Conservation (phyloP, 1,140 invertebrate species). For the Sitobion miscanthi region DNA sequence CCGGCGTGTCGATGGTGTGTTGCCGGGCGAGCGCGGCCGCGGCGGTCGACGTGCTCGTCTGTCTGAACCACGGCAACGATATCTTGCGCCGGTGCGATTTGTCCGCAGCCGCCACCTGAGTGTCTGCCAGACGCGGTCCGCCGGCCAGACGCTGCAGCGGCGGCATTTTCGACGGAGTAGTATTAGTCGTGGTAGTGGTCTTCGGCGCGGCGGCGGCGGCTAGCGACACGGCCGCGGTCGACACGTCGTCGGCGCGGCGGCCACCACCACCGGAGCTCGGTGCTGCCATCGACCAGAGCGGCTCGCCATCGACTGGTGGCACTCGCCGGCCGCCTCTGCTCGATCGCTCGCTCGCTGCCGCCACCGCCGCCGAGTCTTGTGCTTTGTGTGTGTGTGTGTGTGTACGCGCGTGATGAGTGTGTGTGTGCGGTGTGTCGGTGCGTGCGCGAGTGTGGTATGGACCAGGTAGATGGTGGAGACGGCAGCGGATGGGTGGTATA, state of each 20-base stretch:
- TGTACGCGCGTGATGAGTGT: background rate
- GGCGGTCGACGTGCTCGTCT: constrained; percentile 67
- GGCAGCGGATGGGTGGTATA: background rate
- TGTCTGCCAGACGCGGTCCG: constrained; percentile 60
- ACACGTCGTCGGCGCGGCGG: constrained; percentile 41
- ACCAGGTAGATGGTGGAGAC: background rate
- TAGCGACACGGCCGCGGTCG: constrained; percentile 58
- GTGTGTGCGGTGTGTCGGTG: constrained; percentile 56
- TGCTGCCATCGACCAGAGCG: constrained; percentile 62
- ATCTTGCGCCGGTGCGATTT: constrained; percentile 73
- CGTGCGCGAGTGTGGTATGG: constrained; percentile 53
- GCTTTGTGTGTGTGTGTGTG: background rate
- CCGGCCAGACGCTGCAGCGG: constrained; percentile 4
- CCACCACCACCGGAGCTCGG: constrained; percentile 60
- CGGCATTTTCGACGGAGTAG: background rate
- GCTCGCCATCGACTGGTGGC: constrained; percentile 59
- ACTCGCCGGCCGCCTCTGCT: constrained; percentile 58
- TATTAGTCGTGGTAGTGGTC: background rate
- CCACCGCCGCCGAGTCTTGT: constrained; percentile 47
- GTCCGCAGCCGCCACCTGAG: constrained; percentile 57
- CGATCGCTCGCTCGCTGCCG: constrained; percentile 51
- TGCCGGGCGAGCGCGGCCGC: constrained; percentile 76
- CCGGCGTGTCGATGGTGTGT: constrained; percentile 87
- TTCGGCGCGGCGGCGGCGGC: background rate
- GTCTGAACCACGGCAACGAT: constrained; percentile 86